Conservation (phyloP, 2,113 vertebrate genomes). For the Thomomys bottae region DNA sequence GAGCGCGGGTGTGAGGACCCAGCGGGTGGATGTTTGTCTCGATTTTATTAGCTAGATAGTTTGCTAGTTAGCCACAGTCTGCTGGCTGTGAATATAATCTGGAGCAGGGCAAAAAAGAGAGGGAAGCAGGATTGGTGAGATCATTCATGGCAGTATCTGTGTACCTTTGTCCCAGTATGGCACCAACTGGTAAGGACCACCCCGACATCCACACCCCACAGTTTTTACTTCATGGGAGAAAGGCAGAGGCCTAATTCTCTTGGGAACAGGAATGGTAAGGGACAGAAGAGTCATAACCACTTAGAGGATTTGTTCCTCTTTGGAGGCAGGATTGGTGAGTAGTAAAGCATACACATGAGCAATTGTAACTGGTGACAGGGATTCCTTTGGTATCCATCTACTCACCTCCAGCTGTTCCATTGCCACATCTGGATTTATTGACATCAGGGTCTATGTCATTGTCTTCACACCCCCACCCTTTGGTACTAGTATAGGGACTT, state of each 20-base stretch:
- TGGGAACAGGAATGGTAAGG: not conserved
- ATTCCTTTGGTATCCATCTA: constrained; percentile 49
- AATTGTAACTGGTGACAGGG: constrained; percentile 34
- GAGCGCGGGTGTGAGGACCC: constrained; percentile 42
- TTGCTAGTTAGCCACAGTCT: not conserved
- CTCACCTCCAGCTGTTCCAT: not conserved
- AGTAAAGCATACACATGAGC: constrained; percentile 20
- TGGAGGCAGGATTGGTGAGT: not conserved
- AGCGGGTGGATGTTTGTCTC: not conserved
- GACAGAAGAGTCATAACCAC: constrained; percentile 24
- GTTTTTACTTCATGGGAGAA: constrained; percentile 44
- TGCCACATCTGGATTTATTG: constrained; percentile 2
- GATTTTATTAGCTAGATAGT: constrained; percentile 40
- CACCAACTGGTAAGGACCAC: not conserved
- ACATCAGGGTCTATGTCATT: not conserved
- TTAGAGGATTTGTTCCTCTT: not conserved
- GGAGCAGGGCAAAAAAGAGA: not conserved
- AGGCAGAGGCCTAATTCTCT: constrained; percentile 55
- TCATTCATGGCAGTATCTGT: constrained; percentile 46
- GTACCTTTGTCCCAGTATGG: not conserved
- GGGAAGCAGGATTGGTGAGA: constrained; percentile 28
- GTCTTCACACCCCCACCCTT: too few relatives aligned
- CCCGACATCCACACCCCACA: not conserved
- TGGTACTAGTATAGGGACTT: too few relatives aligned
- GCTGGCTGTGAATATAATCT: not conserved